phyloP scores from a whole-genome alignment of 1,140 invertebrate species.

The Drosophila carrolli region DNA sequence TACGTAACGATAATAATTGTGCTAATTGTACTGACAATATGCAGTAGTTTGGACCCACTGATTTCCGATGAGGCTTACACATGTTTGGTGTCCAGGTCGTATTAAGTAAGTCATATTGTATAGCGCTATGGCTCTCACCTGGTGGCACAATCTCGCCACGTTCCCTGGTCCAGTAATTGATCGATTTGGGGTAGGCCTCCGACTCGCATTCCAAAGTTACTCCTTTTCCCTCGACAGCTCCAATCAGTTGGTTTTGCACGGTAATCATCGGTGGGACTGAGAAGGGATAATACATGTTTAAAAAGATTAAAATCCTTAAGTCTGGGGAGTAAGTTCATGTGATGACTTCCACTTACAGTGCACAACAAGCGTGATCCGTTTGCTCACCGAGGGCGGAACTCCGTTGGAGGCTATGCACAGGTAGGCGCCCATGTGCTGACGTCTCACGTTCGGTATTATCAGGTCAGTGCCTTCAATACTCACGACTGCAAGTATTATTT shows the following conservation, averaged over 20 bases:
- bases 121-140: slow-evolving; percentile 86
- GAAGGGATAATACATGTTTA: slow-evolving; percentile 5
- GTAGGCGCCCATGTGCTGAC: slow-evolving; percentile 95
- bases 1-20: background rate
- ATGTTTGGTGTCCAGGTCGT: too few species aligned
- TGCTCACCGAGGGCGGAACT: slow-evolving; percentile 94
- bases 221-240: slow-evolving; percentile 89
- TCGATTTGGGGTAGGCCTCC: slow-evolving; percentile 94
- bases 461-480: slow-evolving; percentile 91
- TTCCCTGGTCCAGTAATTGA: slow-evolving; percentile 93
- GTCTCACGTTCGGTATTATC: slow-evolving; percentile 92
- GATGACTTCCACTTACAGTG: slow-evolving; percentile 89
- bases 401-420: slow-evolving; percentile 95
- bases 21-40: background rate
- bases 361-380: slow-evolving; percentile 93
- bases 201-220: slow-evolving; percentile 92
- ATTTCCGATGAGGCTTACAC: too few species aligned
- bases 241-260: slow-evolving; percentile 92
- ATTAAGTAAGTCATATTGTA: too few species aligned
- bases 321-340: too few species aligned
- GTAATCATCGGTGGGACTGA: slow-evolving; percentile 92
- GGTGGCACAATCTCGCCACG: slow-evolving; percentile 91
- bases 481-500: slow-evolving; percentile 85
- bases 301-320: too few species aligned
- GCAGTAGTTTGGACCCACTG: too few species aligned